A percentile compares a stretch with the other conserved stretches of the same genome.
These are phyloP conservation scores for Vidua chalybeata DNA, from an alignment of 2,113 vertebrate species.

Conservation along the genomic window DNA sequence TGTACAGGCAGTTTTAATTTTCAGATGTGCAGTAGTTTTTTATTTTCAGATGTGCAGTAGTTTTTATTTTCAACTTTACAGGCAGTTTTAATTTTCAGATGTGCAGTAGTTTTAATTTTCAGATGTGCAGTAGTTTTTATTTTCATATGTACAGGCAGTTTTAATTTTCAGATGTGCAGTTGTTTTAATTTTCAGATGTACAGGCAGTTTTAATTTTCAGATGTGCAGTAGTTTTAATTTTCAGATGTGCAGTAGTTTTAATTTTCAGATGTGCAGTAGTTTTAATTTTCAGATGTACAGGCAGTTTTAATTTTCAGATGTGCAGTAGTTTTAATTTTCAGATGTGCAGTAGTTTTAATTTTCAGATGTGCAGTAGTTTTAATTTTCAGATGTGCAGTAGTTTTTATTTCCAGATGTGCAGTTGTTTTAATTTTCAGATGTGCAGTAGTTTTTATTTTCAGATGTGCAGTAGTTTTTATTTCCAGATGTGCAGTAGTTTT, in stretches of 20 bases:
- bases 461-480: neutral
- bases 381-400: neutral
- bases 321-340: too few relatives aligned
- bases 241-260: too few relatives aligned
- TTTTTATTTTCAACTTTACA: neutral
- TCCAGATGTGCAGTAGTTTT: neutral
- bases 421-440: neutral
- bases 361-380: neutral
- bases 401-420: neutral
- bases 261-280: too few relatives aligned
- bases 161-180: too few relatives aligned
- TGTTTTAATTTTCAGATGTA: neutral
- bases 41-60: neutral
- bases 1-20: neutral
- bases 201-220: too few relatives aligned
- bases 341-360: neutral
- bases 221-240: too few relatives aligned
- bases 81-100: neutral
- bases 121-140: neutral
- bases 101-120: neutral
- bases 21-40: neutral
- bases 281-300: too few relatives aligned
- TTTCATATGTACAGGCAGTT: too few relatives aligned
- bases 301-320: too few relatives aligned
- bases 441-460: neutral